Conservation (phyloP, 2,888 invertebrate species). For the Alitta virens region DNA sequence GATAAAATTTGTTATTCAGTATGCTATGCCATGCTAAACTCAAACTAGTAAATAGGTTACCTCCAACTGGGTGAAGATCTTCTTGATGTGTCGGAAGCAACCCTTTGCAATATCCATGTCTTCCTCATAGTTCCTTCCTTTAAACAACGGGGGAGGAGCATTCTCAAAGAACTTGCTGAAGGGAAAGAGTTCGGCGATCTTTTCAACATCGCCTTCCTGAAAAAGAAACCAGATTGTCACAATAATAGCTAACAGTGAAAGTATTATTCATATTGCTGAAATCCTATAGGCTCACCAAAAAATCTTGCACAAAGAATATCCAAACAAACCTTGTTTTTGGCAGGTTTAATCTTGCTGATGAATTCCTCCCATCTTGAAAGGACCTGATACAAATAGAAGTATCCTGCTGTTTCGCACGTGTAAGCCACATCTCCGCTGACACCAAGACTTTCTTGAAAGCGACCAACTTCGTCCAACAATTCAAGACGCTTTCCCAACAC, state of each 20-base stretch:
- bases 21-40: too few relatives aligned
- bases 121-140: conserved; percentile 70
- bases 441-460: conserved; percentile 82
- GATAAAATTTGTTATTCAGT: too few relatives aligned
- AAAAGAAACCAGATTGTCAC: neutral
- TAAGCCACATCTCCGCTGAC: conserved; percentile 62
- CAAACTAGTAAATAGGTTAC: too few relatives aligned
- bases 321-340: conserved; percentile 34
- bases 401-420: conserved; percentile 97
- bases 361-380: conserved; percentile 91
- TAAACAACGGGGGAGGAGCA: conserved; percentile 90
- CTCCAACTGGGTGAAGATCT: conserved; percentile 94
- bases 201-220: neutral
- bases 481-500: conserved; percentile 91
- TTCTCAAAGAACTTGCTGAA: conserved; percentile 90
- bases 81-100: conserved; percentile 89
- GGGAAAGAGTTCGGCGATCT: conserved; percentile 74
- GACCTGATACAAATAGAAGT: conserved; percentile 93
- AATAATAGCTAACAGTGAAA: too few relatives aligned
- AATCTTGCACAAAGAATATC: neutral
- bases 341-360: conserved; percentile 62
- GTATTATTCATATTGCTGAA: too few relatives aligned
- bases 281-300: too few relatives aligned
- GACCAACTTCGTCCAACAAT: conserved; percentile 80
- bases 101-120: conserved; percentile 87